phyloP scores from a whole-genome alignment of 2,797 vertebrate species.

The Syngnathus acus region DNA sequence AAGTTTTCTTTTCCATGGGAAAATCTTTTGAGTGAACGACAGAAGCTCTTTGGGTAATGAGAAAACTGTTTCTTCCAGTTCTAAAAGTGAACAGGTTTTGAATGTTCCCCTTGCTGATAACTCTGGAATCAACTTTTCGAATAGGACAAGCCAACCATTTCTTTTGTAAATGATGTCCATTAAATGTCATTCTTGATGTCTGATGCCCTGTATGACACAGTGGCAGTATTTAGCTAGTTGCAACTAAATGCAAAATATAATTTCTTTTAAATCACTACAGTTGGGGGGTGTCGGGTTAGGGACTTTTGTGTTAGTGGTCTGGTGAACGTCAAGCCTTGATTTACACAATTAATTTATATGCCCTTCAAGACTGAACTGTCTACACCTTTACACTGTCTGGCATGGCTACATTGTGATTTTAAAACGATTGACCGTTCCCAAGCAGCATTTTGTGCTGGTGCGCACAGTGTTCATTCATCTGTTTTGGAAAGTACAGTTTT shows the following conservation, averaged over 20 bases:
- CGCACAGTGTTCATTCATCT: neutral
- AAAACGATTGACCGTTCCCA: constrained; percentile 64
- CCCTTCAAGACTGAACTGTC: neutral
- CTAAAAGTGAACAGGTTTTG: constrained; percentile 53
- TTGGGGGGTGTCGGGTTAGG: constrained; percentile 79
- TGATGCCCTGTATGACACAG: constrained; percentile 74
- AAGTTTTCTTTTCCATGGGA: neutral
- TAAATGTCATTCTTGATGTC: constrained; percentile 82
- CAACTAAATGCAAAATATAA: constrained; percentile 52
- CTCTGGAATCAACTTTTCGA: constrained; percentile 32
- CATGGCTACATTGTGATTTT: constrained; percentile 19
- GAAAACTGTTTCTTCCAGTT: constrained; percentile 1
- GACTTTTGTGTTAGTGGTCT: constrained; percentile 36
- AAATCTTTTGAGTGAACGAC: neutral
- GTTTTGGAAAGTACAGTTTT: constrained; percentile 15
- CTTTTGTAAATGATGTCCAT: constrained; percentile 80
- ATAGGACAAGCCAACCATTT: constrained; percentile 54
- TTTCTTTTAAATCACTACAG: constrained; percentile 40
- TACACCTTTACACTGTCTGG: constrained; percentile 1
- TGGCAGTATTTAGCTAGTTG: constrained; percentile 74
- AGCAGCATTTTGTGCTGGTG: constrained; percentile 33
- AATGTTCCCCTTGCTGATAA: constrained; percentile 44
- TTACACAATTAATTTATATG: neutral
- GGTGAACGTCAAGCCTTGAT: constrained; percentile 30
- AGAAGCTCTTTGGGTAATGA: constrained; percentile 10